Evolutionary conservation across 2,113 vertebrate genomes (phyloP).

Genomic region (Myotis yumanensis): DNA sequence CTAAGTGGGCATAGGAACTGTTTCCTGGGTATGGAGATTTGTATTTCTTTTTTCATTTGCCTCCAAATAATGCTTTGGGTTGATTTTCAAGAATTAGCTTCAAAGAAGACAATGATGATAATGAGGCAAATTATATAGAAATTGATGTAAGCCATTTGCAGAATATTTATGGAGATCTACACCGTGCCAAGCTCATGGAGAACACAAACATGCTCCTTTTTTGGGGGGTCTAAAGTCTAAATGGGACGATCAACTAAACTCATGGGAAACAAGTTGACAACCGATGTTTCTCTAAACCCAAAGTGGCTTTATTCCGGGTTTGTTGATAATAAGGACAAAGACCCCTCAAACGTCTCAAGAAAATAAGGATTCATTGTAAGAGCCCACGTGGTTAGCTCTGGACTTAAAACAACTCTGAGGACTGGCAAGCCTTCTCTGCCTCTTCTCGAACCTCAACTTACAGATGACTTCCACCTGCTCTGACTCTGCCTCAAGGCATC

Average conservation of each 20-base stretch:
- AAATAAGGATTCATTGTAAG: not conserved
- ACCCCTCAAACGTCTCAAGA: not conserved
- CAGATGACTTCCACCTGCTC: not conserved
- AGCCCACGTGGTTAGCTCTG: not conserved
- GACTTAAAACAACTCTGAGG: not conserved
- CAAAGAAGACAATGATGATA: not conserved
- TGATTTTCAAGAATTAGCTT: not conserved
- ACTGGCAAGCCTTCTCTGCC: fast-evolving
- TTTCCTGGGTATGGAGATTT: not conserved
- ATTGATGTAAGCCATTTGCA: not conserved
- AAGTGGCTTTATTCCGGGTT: not conserved
- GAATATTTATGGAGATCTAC: not conserved
- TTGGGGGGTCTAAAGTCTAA: not conserved
- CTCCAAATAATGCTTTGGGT: not conserved
- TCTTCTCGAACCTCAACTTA: not conserved
- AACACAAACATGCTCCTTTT: not conserved
- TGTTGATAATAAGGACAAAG: not conserved
- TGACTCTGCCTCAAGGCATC: not conserved
- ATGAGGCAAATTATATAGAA: not conserved
- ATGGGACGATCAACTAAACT: not conserved
- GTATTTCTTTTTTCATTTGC: not conserved
- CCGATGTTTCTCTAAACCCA: not conserved
- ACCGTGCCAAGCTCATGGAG: not conserved
- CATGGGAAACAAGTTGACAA: not conserved
- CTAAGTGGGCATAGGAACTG: not conserved